phyloP scores from a whole-genome alignment of 2,113 vertebrate species.

The Heterotilapia buettikoferi region DNA sequence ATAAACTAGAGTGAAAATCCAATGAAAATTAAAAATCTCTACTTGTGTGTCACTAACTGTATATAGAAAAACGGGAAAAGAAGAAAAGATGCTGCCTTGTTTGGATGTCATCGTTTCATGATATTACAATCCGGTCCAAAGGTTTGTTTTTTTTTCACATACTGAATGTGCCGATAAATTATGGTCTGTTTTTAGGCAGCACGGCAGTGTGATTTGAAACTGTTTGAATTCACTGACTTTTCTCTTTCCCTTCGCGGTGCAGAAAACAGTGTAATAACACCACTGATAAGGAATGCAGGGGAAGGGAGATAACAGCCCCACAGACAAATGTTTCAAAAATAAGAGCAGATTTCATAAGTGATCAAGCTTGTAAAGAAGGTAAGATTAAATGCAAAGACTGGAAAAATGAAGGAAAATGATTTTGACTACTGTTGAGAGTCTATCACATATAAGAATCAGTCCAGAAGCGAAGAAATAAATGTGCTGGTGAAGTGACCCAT shows the following conservation, averaged over 20 bases:
- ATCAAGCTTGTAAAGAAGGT: slow-evolving; percentile 20
- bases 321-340: neutral
- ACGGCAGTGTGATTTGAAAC: neutral
- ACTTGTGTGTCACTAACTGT: neutral
- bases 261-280: neutral
- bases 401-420: neutral
- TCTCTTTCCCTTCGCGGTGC: neutral
- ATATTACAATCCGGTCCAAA: neutral
- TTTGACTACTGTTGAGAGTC: slow-evolving; percentile 1
- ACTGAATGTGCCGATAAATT: neutral
- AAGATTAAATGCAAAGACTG: neutral
- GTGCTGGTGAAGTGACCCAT: slow-evolving; percentile 24
- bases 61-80: neutral
- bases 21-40: neutral
- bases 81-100: neutral
- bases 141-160: accelerated
- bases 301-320: neutral
- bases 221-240: neutral
- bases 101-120: neutral
- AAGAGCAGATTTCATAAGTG: slow-evolving; percentile 35
- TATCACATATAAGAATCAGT: slow-evolving; percentile 10
- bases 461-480: slow-evolving; percentile 22
- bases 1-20: neutral
- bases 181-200: neutral
- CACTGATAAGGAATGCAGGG: slow-evolving; percentile 12